Percentiles rank a stretch among this genome's conserved stretches.
These are phyloP conservation scores for Mythimna pallens DNA, from an alignment of 2,888 invertebrate species.

Conservation along the genomic window DNA sequence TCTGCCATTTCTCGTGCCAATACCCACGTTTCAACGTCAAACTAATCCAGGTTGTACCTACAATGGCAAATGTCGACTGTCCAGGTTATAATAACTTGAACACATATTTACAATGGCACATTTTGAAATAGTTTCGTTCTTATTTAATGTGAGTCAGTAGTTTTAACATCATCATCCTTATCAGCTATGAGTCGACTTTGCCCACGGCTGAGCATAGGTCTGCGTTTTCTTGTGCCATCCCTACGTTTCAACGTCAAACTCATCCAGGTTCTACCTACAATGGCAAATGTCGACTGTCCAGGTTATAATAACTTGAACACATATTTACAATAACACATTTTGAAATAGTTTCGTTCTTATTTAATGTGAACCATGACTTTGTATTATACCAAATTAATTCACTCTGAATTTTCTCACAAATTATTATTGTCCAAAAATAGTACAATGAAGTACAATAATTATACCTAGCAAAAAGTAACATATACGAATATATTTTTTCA, in stretches of 20 bases:
- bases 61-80: too few species aligned
- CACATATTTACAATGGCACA: not conserved
- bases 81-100: not conserved
- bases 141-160: not conserved
- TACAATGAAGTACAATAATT: slow-evolving; percentile 36
- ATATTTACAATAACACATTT: not conserved
- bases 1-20: too few species aligned
- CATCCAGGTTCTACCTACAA: too few species aligned
- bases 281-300: not conserved
- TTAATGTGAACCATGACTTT: slow-evolving; percentile 11
- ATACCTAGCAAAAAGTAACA: slow-evolving; percentile 29
- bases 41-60: too few species aligned
- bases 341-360: not conserved
- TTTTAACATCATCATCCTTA: too few species aligned
- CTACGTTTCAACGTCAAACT: too few species aligned
- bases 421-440: slow-evolving; percentile 15
- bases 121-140: not conserved
- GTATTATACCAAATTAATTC: not conserved
- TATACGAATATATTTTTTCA: slow-evolving; percentile 9
- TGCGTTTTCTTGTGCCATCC: too few species aligned
- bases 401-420: slow-evolving; percentile 28
- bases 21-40: too few species aligned
- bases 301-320: not conserved
- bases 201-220: too few species aligned
- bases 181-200: too few species aligned